A percentile compares a stretch with the other conserved stretches of the same genome.
These are phyloP conservation scores for Euleptes europaea DNA, from an alignment of 2,113 vertebrate species.

Conservation along the genomic window DNA sequence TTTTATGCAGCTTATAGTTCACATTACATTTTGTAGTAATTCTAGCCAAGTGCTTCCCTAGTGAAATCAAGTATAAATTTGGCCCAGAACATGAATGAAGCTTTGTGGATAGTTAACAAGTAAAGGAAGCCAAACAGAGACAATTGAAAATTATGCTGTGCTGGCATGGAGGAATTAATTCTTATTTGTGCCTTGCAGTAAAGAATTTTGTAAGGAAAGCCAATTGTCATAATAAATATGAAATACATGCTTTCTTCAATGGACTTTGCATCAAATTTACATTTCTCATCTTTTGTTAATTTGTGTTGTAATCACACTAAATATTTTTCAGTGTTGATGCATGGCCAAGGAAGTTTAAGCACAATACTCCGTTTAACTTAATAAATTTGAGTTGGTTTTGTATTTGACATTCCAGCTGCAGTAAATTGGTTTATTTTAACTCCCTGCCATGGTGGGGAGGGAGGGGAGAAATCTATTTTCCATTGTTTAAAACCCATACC, in stretches of 20 bases:
- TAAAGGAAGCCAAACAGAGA: conserved; percentile 4
- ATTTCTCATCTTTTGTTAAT: neutral
- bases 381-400: conserved; percentile 7
- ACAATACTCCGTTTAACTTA: conserved; percentile 1
- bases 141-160: neutral
- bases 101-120: conserved; percentile 11
- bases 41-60: neutral
- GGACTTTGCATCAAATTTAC: conserved; percentile 17
- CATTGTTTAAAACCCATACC: neutral
- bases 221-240: conserved; percentile 17
- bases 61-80: conserved; percentile 3
- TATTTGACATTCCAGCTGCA: neutral
- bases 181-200: neutral
- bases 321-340: neutral
- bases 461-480: neutral
- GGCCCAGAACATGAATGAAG: conserved; percentile 1
- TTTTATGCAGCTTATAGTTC: conserved; percentile 13
- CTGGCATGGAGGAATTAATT: conserved; percentile 1
- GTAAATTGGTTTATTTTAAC: neutral
- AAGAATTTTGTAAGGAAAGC: neutral
- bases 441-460: neutral
- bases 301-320: neutral
- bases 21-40: conserved; percentile 11
- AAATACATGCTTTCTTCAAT: neutral
- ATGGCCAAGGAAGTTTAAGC: conserved; percentile 2